These are phyloP conservation scores for Campopleginae sp. DNA, from an alignment of 2,888 invertebrate genomes.

Conservation along the genomic window DNA sequence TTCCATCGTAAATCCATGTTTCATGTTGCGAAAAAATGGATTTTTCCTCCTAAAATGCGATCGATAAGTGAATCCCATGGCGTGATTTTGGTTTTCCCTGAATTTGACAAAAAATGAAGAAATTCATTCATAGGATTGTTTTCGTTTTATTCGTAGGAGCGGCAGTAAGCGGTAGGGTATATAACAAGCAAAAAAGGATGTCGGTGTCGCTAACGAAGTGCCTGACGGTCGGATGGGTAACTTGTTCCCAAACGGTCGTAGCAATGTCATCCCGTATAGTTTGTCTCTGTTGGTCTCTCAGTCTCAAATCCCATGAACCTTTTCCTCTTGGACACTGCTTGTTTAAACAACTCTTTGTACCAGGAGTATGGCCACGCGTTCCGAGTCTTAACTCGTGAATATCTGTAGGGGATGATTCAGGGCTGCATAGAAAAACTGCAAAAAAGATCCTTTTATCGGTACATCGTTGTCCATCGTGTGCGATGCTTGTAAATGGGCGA, in stretches of 20 bases:
- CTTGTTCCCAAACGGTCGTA: constrained; percentile 75
- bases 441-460: constrained; percentile 5
- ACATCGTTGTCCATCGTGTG: constrained; percentile 49
- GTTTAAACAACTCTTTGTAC: constrained; percentile 83
- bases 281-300: constrained; percentile 48
- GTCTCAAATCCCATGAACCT: constrained; percentile 47
- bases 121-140: neutral
- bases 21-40: no score
- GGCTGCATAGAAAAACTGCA: neutral
- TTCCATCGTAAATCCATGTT: no score
- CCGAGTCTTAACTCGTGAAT: constrained; percentile 32
- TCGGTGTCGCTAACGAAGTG: constrained; percentile 81
- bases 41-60: no score
- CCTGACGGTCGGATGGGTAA: constrained; percentile 74
- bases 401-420: neutral
- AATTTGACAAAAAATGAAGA: neutral
- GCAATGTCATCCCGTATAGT: constrained; percentile 76
- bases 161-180: constrained; percentile 73
- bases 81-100: no score
- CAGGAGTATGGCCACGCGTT: constrained; percentile 75
- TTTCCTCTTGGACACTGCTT: constrained; percentile 70
- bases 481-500: constrained; percentile 41
- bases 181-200: constrained; percentile 79
- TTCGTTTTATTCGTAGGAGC: constrained; percentile 11
- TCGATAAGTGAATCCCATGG: no score